These are phyloP conservation scores for Forficula auricularia DNA, from an alignment of 1,140 invertebrate genomes.

Conservation along the genomic window DNA sequence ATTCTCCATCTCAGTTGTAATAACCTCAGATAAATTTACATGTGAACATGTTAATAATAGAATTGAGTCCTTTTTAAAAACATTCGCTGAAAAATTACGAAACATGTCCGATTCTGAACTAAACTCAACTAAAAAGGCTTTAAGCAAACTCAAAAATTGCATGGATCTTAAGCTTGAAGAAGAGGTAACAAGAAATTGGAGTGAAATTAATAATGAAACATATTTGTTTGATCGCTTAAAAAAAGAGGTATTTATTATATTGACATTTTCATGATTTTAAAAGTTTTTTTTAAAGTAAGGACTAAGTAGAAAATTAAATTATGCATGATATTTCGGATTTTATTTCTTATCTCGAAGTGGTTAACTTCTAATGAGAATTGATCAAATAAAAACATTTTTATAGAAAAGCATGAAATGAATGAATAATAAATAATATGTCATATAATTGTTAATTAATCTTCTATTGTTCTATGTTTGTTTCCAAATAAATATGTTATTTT, in stretches of 20 bases:
- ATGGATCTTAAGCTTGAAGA: conserved; percentile 44
- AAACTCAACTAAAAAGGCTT: conserved; percentile 35
- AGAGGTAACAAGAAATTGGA: conserved; percentile 54
- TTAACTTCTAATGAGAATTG: no score
- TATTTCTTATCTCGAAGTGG: no score
- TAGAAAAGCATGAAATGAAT: no score
- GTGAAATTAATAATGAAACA: conserved; percentile 42
- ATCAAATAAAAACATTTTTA: no score
- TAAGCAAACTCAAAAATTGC: conserved; percentile 57
- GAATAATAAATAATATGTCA: no score
- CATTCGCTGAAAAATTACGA: conserved; percentile 40
- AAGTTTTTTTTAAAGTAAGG: no score
- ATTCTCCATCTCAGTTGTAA: conserved; percentile 50
- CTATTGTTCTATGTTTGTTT: no score
- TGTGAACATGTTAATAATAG: conserved; percentile 49
- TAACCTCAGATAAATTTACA: conserved; percentile 48
- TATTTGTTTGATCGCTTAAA: conserved; percentile 49
- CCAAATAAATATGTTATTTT: no score
- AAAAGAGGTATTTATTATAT: conserved; percentile 40
- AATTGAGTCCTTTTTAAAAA: conserved; percentile 55
- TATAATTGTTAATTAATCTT: no score
- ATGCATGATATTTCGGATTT: no score
- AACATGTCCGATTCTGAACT: conserved; percentile 43
- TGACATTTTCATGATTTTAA: no score
- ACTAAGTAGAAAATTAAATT: no score